Evolutionary conservation across 2,113 vertebrate genomes (phyloP).

Genomic region (Nerophis ophidion): DNA sequence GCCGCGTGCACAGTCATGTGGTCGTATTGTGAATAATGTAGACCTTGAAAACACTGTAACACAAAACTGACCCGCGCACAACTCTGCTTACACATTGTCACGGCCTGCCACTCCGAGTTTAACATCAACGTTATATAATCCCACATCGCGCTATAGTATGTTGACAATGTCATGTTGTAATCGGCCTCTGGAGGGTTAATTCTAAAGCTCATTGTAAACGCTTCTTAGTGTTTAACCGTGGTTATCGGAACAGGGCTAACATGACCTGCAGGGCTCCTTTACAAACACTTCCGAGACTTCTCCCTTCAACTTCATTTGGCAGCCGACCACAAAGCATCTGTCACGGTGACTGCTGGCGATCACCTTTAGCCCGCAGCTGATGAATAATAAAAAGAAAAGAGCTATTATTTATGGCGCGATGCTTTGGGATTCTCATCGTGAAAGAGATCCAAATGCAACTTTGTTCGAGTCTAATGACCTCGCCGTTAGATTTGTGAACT

Average conservation of each 20-base stretch:
- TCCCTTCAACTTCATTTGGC: conserved; percentile 61
- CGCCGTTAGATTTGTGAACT: no score
- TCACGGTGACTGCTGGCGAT: conserved; percentile 52
- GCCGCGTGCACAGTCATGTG: background rate
- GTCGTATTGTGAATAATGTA: conserved; percentile 4
- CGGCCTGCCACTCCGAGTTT: background rate
- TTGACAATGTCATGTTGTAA: conserved; percentile 1
- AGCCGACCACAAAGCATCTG: conserved; percentile 63
- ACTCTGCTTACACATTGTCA: background rate
- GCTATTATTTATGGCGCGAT: conserved; percentile 63
- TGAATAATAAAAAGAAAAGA: conserved; percentile 65
- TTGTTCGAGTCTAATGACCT: no score
- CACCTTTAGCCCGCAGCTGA: conserved; percentile 62
- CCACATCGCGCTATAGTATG: background rate
- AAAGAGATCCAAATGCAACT: background rate
- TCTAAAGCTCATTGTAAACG: conserved; percentile 20
- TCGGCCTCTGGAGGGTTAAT: conserved; percentile 20
- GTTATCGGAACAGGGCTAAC: conserved; percentile 62
- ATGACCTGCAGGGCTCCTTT: conserved; percentile 58
- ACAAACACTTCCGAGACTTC: conserved; percentile 67
- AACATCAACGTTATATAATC: background rate
- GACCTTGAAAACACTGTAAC: conserved; percentile 4
- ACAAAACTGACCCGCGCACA: background rate
- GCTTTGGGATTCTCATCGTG: conserved; percentile 34
- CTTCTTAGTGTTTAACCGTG: conserved; percentile 44